phyloP scores from a whole-genome alignment of 2,888 invertebrate species.

The Conomelus anceps region DNA sequence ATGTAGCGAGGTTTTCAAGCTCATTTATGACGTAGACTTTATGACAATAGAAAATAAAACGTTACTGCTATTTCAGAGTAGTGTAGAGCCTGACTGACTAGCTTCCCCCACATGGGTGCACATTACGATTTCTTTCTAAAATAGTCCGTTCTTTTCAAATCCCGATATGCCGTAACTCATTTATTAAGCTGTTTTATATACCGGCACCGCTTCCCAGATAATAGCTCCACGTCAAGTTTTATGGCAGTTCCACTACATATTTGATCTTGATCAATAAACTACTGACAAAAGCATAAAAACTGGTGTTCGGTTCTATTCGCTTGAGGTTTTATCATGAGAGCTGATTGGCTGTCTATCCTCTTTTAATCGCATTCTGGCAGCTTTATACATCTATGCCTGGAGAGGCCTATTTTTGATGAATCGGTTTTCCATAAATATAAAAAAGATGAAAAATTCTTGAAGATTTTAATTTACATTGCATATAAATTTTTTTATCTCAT shows the following conservation, averaged over 20 bases:
- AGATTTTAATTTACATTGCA: too few relatives aligned
- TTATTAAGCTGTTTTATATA: background rate
- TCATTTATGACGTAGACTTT: background rate
- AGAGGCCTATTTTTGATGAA: too few relatives aligned
- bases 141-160: background rate
- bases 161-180: background rate
- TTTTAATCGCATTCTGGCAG: background rate
- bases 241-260: background rate
- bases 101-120: background rate
- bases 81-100: background rate
- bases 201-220: background rate
- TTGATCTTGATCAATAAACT: background rate
- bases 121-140: background rate
- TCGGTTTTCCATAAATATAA: too few relatives aligned
- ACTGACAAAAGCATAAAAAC: background rate
- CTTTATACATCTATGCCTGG: background rate
- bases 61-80: background rate
- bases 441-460: too few relatives aligned
- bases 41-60: background rate
- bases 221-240: background rate
- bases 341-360: background rate
- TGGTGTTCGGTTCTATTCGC: background rate
- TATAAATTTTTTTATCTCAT: too few relatives aligned
- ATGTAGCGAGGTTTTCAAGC: background rate
- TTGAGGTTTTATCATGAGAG: background rate